Conservation (phyloP, 2,113 vertebrate species). For the Eleginops maclovinus region DNA sequence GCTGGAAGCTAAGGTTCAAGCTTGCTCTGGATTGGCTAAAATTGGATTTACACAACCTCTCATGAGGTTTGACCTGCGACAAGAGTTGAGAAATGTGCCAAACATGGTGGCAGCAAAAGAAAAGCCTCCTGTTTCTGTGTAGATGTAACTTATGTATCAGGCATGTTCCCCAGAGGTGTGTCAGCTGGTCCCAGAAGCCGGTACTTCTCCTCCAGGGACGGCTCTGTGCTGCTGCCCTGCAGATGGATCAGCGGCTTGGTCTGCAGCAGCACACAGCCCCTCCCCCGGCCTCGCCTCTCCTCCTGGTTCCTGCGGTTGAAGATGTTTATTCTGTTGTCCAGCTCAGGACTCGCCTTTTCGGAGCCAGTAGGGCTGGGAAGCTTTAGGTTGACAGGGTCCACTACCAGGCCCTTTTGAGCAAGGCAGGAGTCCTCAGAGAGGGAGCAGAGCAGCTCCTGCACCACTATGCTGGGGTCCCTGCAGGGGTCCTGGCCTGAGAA, state of each 20-base stretch:
- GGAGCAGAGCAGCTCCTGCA: conserved; percentile 90
- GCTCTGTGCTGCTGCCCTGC: conserved; percentile 73
- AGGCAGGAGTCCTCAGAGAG: conserved; percentile 88
- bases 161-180: conserved; percentile 71
- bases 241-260: conserved; percentile 88
- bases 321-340: conserved; percentile 84
- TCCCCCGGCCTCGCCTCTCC: conserved; percentile 67
- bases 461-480: conserved; percentile 72
- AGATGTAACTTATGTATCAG: conserved; percentile 74
- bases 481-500: conserved; percentile 51
- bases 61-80: conserved; percentile 36
- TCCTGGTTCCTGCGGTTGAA: conserved; percentile 90
- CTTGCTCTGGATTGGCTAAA: conserved; percentile 50
- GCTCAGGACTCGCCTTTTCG: conserved; percentile 82
- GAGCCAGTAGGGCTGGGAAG: conserved; percentile 84
- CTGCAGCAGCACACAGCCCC: conserved; percentile 81
- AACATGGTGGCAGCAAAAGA: conserved; percentile 49
- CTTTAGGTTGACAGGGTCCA: conserved; percentile 87
- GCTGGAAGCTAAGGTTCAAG: conserved; percentile 60
- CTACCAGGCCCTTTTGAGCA: conserved; percentile 84
- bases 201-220: conserved; percentile 85
- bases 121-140: conserved; percentile 50
- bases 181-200: conserved; percentile 81
- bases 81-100: conserved; percentile 49
- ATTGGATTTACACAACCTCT: conserved; percentile 52